These are phyloP conservation scores for Drosophila nr. fundita DNA, from an alignment of 2,888 invertebrate genomes.

Conservation along the genomic window DNA sequence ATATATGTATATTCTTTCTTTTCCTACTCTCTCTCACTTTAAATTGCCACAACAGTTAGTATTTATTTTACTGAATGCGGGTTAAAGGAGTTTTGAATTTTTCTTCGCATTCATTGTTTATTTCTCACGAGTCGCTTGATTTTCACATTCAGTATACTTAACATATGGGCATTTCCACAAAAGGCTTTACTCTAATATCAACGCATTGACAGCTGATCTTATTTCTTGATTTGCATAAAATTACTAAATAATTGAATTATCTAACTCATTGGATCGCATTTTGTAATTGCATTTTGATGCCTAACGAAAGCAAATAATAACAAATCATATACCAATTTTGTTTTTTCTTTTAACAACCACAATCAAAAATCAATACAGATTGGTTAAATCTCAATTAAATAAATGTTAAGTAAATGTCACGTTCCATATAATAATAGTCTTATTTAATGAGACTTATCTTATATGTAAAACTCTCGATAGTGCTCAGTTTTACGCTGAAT, in stretches of 20 bases:
- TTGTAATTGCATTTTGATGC: neutral
- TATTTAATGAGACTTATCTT: neutral
- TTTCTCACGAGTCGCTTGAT: constrained; percentile 29
- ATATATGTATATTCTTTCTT: neutral
- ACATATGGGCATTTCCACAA: neutral
- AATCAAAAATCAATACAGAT: neutral
- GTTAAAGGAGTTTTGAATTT: constrained; percentile 20
- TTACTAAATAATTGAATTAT: neutral
- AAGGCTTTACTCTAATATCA: neutral
- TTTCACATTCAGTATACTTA: constrained; percentile 20
- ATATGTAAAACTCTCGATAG: neutral
- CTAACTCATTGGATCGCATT: neutral
- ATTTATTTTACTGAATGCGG: constrained; percentile 15
- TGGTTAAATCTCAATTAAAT: neutral
- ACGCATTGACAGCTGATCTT: neutral
- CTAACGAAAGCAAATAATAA: neutral
- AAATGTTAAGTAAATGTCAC: neutral
- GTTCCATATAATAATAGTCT: neutral
- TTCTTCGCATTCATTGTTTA: constrained; percentile 22
- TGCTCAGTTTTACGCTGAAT: neutral
- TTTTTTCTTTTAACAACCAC: neutral
- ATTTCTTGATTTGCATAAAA: neutral
- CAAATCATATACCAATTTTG: neutral
- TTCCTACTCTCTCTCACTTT: constrained; percentile 68
- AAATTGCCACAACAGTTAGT: constrained; percentile 56